A percentile compares a stretch with the other conserved stretches of the same genome.
Evolutionary conservation across 2,113 vertebrate genomes (phyloP).

Genomic region (Tachysurus vachellii): DNA sequence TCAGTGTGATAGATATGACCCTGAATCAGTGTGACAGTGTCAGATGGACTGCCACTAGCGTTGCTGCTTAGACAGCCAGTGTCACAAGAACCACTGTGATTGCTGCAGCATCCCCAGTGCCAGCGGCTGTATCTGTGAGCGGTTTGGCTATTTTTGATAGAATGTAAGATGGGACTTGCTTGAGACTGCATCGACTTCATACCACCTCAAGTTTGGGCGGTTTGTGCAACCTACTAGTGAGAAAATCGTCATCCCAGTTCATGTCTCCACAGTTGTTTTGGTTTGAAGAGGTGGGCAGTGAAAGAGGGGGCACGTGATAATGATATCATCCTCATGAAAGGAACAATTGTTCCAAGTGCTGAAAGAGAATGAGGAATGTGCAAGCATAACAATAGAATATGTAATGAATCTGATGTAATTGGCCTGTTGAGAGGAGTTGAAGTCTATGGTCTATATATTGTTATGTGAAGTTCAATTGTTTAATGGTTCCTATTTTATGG

Average conservation of each 20-base stretch:
- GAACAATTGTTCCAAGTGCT: constrained; percentile 46
- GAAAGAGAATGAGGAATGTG: constrained; percentile 26
- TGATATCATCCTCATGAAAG: constrained; percentile 53
- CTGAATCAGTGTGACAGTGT: constrained; percentile 37
- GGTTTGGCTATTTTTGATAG: constrained; percentile 34
- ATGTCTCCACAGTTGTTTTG: constrained; percentile 42
- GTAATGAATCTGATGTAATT: constrained; percentile 14
- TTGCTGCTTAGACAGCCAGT: constrained; percentile 8
- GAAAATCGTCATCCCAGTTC: not conserved
- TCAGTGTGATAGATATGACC: constrained; percentile 18
- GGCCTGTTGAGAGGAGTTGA: not conserved
- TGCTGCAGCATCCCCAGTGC: constrained; percentile 17
- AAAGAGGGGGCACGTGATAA: constrained; percentile 44
- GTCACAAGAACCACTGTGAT: constrained; percentile 22
- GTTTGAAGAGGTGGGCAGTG: constrained; percentile 41
- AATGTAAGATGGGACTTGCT: not conserved
- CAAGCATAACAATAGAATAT: not conserved
- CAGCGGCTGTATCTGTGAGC: constrained; percentile 4
- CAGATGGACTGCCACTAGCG: constrained; percentile 28
- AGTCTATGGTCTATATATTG: not conserved
- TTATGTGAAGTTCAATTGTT: not conserved
- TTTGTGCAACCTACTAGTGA: constrained; percentile 4
- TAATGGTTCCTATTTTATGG: not conserved
- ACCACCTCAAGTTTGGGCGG: not conserved
- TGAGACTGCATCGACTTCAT: not conserved